Evolutionary conservation across 2,113 vertebrate species (phyloP).

Genomic region (Craseonycteris thonglongyai): DNA sequence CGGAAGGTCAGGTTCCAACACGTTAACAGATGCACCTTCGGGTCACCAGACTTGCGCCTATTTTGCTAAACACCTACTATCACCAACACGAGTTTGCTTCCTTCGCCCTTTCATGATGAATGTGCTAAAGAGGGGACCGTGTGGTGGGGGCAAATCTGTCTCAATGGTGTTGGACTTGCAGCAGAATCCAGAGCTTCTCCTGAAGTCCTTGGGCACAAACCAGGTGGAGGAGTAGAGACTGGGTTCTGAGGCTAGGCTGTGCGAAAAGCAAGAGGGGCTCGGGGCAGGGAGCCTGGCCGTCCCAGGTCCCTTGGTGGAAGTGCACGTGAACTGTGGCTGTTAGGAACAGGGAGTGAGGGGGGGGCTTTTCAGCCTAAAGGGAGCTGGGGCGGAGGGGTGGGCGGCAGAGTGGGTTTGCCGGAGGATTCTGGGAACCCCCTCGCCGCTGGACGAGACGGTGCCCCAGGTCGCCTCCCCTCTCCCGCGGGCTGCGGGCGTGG

Average conservation of each 20-base stretch:
- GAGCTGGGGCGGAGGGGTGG: not conserved
- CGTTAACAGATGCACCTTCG: constrained; percentile 39
- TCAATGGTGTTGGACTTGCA: not conserved
- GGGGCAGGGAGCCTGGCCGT: not conserved
- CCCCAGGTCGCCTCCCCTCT: not conserved
- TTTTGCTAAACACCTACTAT: constrained; percentile 18
- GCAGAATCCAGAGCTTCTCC: not conserved
- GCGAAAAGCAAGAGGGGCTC: not conserved
- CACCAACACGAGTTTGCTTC: not conserved
- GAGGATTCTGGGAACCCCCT: not conserved
- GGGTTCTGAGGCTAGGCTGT: not conserved
- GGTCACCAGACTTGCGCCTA: constrained; percentile 48
- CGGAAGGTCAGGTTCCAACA: constrained; percentile 50
- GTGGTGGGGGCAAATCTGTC: not conserved
- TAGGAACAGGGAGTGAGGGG: not conserved
- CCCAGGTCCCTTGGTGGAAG: not conserved
- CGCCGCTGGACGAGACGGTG: not conserved
- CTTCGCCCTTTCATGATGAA: not conserved
- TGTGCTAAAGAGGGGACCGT: not conserved
- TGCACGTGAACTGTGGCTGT: not conserved
- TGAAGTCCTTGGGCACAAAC: not conserved
- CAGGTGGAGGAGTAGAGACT: not conserved
- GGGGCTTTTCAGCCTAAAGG: not conserved
- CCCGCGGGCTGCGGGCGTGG: not conserved
- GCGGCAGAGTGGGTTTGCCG: not conserved